Conservation (phyloP, 1,140 invertebrate species). For the Diorhabda carinulata region DNA sequence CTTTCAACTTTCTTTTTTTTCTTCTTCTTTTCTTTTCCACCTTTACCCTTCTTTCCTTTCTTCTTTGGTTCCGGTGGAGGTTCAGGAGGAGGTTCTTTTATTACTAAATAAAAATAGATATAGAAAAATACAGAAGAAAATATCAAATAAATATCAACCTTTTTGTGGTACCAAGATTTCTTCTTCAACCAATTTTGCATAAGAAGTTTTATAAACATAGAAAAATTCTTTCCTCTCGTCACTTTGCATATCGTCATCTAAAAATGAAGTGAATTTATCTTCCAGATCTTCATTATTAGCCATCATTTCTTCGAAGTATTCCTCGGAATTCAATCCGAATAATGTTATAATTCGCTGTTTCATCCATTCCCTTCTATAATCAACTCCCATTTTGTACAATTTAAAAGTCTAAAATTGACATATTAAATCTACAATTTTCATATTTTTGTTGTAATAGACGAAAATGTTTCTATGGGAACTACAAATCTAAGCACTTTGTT, state of each 20-base stretch:
- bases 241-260: slow-evolving; percentile 43
- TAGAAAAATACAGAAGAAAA: neutral
- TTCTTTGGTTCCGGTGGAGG: slow-evolving; percentile 23
- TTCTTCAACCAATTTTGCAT: slow-evolving; percentile 49
- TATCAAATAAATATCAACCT: slow-evolving; percentile 38
- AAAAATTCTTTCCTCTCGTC: slow-evolving; percentile 44
- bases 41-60: slow-evolving; percentile 29
- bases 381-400: slow-evolving; percentile 28
- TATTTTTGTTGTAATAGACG: too few species aligned
- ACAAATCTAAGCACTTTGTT: too few species aligned
- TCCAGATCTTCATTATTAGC: slow-evolving; percentile 45
- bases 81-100: slow-evolving; percentile 20
- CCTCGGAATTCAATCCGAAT: slow-evolving; percentile 44
- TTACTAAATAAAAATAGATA: slow-evolving; percentile 19
- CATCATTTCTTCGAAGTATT: slow-evolving; percentile 49
- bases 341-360: slow-evolving; percentile 44
- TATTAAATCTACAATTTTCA: too few species aligned
- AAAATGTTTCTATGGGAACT: too few species aligned
- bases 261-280: slow-evolving; percentile 44
- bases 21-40: slow-evolving; percentile 25
- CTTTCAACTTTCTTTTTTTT: slow-evolving; percentile 21
- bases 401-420: too few species aligned
- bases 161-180: slow-evolving; percentile 49
- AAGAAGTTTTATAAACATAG: slow-evolving; percentile 49
- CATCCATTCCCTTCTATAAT: slow-evolving; percentile 50